A percentile compares a stretch with the other conserved stretches of the same genome.
These are phyloP conservation scores for Chironomus tepperi DNA, from an alignment of 1,140 invertebrate species.

Conservation along the genomic window DNA sequence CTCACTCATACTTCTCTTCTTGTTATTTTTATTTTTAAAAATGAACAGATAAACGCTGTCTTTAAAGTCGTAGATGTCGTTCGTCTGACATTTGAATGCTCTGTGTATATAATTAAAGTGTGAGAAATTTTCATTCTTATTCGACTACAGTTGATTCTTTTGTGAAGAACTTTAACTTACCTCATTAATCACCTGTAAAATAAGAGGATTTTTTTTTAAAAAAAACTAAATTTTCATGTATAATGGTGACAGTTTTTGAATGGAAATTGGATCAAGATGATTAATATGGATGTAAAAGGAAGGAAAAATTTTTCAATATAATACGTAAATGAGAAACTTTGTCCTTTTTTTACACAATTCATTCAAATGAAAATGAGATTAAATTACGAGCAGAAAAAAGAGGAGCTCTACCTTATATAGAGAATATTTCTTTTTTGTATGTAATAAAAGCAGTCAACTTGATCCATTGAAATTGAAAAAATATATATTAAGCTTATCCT, in stretches of 20 bases:
- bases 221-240: neutral
- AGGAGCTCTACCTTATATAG: no score
- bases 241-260: neutral
- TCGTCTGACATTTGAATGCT: neutral
- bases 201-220: neutral
- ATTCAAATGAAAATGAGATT: no score
- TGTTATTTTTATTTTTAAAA: neutral
- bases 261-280: constrained; percentile 6
- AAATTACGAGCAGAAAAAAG: no score
- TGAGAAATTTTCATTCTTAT: neutral
- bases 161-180: neutral
- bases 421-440: no score
- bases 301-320: neutral
- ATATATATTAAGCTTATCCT: no score
- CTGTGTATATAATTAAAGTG: neutral
- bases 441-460: no score
- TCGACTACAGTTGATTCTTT: no score
- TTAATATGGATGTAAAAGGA: constrained; percentile 1
- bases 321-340: no score
- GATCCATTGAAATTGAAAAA: no score
- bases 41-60: neutral
- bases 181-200: constrained; percentile 13
- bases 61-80: neutral
- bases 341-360: no score
- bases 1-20: no score